Evolutionary conservation across 1,140 invertebrate species (phyloP), one percentile per base, ranked within the genome.

Genomic region (Pseudomyrmex dendroicus): DNA sequence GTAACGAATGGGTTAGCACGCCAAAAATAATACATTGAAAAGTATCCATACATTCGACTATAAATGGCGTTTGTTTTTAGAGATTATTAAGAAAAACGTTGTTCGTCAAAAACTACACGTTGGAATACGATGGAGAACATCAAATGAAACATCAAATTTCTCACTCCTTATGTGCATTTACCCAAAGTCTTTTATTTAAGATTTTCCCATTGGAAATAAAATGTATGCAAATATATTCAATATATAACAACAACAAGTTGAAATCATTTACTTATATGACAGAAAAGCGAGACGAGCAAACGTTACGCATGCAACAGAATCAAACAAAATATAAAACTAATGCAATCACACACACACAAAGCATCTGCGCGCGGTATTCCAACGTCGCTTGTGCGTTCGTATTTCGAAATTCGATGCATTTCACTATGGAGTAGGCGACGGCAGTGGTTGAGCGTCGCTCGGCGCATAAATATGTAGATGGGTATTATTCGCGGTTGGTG

Each of bases 401-500:
- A 50, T 67, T 68, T 72, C 54, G 66, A 72, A 80, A 72, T 57
- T 59, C 20, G 66, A 72, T 80, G 66, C 44, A 57, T 78, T 70
- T 44, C 10, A 25, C 17, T 13, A 52, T 35, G 35, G 5, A 35
- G 35, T 35, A 35, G 35, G 35, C 35, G 35, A 35, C 17, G 8
- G 44, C 35, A 48, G 12, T 17, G 44, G 54, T 48, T 48, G 54
- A 13, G 17, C 76, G 44, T 56, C 73, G 44, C 52, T 9, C n/a
- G 44, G 7, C 73, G 64, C 61, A 63, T 82, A 74, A 82, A 82
- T 82, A 82, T 63, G 78, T 74, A 82, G 78, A 82, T 82, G 35
- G 35, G 44, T 74, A 82, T 82, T 63, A 74, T 63, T 73, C 67
- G 78, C 46, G 70, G 57, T 22, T 62, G 56, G 78, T 52, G n/a